Evolutionary conservation across 2,888 invertebrate genomes (phyloP).

Genomic region (Plemyria rubiginata): DNA sequence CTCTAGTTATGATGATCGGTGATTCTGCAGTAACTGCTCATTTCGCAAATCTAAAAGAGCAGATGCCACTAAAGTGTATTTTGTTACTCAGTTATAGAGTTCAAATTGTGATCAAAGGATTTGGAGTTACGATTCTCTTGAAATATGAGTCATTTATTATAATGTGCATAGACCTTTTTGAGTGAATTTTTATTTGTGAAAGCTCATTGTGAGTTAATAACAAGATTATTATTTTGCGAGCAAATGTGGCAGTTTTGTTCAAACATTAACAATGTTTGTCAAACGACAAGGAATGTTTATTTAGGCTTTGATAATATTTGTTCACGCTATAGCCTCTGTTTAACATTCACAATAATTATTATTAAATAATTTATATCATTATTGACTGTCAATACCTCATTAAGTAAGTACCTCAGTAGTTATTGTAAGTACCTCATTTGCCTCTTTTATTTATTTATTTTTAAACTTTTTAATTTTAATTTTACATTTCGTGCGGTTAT

Average conservation of each 20-base stretch:
- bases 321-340: not conserved
- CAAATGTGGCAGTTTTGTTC: slow-evolving; percentile 60
- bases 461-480: too few relatives aligned
- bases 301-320: slow-evolving; percentile 26
- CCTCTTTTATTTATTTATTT: too few relatives aligned
- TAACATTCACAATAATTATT: too few relatives aligned
- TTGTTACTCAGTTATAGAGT: slow-evolving; percentile 19
- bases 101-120: slow-evolving; percentile 31
- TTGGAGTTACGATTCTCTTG: slow-evolving; percentile 36
- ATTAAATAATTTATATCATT: too few relatives aligned
- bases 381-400: too few relatives aligned
- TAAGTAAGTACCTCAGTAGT: too few relatives aligned
- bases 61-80: slow-evolving; percentile 21
- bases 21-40: slow-evolving; percentile 55
- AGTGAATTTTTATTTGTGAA: slow-evolving; percentile 69
- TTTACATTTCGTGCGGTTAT: too few relatives aligned
- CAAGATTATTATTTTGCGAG: slow-evolving; percentile 68
- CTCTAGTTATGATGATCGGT: slow-evolving; percentile 33
- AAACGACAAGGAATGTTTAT: slow-evolving; percentile 57
- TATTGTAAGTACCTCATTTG: too few relatives aligned
- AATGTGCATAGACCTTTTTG: slow-evolving; percentile 59
- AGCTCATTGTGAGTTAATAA: slow-evolving; percentile 69
- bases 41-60: slow-evolving; percentile 49
- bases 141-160: slow-evolving; percentile 43
- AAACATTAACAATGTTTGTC: slow-evolving; percentile 67